Evolutionary conservation across 2,113 vertebrate species (phyloP).

Genomic region (Charina bottae): DNA sequence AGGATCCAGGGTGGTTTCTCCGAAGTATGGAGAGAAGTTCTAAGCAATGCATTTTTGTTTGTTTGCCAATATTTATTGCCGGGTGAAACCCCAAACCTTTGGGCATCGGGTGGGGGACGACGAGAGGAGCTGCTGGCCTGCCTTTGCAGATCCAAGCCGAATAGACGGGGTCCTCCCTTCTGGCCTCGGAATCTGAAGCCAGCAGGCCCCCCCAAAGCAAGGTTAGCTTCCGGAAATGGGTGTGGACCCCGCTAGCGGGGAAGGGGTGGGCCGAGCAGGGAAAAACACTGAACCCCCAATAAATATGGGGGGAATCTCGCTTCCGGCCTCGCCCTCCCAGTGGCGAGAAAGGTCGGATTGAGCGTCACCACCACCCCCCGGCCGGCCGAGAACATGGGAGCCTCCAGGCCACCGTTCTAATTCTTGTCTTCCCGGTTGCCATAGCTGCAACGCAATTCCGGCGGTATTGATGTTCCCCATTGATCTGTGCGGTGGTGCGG

Average conservation of each 20-base stretch:
- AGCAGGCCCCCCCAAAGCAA: not conserved
- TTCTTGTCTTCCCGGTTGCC: constrained; percentile 46
- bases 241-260: not conserved
- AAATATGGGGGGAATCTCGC: not conserved
- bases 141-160: not conserved
- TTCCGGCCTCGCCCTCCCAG: not conserved
- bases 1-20: not conserved
- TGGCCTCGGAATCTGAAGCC: not conserved
- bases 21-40: not conserved
- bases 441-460: constrained; percentile 54
- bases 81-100: not conserved
- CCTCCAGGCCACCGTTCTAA: constrained; percentile 4
- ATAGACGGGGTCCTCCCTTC: not conserved
- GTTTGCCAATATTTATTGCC: not conserved
- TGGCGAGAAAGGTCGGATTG: not conserved
- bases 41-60: not conserved
- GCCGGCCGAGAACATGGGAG: constrained; percentile 22
- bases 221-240: not conserved
- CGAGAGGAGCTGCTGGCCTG: not conserved
- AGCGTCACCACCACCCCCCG: not conserved
- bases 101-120: not conserved
- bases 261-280: not conserved
- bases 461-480: constrained; percentile 55
- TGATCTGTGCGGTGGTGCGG: constrained; percentile 57
- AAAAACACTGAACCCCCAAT: not conserved